Conservation (phyloP, 2,888 invertebrate species). For the Alsophila aescularia region DNA sequence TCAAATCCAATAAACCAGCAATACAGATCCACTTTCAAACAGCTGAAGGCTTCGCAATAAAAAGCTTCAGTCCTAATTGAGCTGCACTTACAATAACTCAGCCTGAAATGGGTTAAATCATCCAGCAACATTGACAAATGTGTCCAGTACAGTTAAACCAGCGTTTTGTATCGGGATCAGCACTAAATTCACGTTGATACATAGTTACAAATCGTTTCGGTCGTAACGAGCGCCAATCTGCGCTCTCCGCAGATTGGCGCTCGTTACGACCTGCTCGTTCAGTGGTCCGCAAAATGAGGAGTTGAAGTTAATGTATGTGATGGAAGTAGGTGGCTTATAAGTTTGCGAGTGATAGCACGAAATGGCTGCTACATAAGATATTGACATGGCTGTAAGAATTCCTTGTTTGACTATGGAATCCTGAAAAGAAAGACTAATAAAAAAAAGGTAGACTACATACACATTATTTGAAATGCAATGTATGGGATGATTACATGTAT, state of each 20-base stretch:
- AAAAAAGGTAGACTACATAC: too few species aligned
- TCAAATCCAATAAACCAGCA: neutral
- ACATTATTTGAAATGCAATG: too few species aligned
- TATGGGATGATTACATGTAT: too few species aligned
- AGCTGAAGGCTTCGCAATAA: neutral
- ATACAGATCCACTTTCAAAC: neutral
- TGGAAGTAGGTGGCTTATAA: conserved; percentile 3
- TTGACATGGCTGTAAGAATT: too few species aligned
- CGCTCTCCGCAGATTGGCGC: conserved; percentile 10
- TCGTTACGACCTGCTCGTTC: conserved; percentile 19
- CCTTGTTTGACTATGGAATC: too few species aligned
- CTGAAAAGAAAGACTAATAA: too few species aligned
- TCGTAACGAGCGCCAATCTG: too few species aligned
- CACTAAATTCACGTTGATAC: conserved; percentile 31
- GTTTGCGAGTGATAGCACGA: too few species aligned
- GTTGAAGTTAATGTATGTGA: conserved; percentile 6
- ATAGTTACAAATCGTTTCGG: conserved; percentile 33
- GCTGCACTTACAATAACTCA: conserved; percentile 3
- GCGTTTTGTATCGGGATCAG: conserved; percentile 27
- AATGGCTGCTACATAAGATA: too few species aligned
- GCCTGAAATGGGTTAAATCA: conserved; percentile 3
- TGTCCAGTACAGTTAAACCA: conserved; percentile 21
- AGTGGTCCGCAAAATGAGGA: conserved; percentile 20
- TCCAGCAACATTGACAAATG: conserved; percentile 26
- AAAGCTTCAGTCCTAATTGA: conserved; percentile 4